Evolutionary conservation across 2,113 vertebrate species (phyloP).

Genomic region (Abramis brama): DNA sequence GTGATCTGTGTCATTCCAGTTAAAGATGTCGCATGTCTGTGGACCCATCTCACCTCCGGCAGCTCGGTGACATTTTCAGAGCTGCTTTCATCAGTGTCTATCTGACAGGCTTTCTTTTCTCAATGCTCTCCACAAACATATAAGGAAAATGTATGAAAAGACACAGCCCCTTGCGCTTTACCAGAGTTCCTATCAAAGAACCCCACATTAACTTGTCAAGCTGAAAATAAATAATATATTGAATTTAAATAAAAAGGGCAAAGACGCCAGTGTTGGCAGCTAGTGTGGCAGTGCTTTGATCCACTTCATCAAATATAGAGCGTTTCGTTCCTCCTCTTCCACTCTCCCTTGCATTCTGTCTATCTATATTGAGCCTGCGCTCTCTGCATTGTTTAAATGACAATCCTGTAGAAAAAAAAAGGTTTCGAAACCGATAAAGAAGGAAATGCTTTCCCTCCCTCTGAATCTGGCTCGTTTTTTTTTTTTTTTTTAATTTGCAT

Average conservation of each 20-base stretch:
- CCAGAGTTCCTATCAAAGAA: conserved; percentile 51
- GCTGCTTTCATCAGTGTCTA: conserved; percentile 46
- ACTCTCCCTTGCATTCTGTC: background rate
- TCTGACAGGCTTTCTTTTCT: conserved; percentile 28
- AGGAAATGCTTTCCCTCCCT: background rate
- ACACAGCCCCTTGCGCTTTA: conserved; percentile 26
- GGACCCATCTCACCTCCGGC: conserved; percentile 45
- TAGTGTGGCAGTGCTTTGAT: conserved; percentile 50
- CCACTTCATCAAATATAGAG: conserved; percentile 57
- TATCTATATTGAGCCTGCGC: conserved; percentile 44
- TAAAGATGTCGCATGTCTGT: conserved; percentile 40
- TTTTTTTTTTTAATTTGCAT: conserved; percentile 42
- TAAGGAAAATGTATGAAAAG: conserved; percentile 26
- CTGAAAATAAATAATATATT: conserved; percentile 55
- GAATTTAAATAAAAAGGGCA: conserved; percentile 48
- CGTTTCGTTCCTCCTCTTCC: conserved; percentile 16
- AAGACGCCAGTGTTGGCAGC: conserved; percentile 33
- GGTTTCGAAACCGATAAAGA: conserved; percentile 28
- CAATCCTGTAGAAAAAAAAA: conserved; percentile 39
- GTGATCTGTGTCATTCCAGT: conserved; percentile 46
- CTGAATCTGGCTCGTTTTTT: conserved; percentile 26
- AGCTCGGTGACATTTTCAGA: conserved; percentile 43
- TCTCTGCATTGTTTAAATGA: conserved; percentile 56
- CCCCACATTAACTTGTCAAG: conserved; percentile 57
- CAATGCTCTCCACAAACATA: conserved; percentile 43